Evolutionary conservation across 2,888 invertebrate genomes (phyloP), one percentile per base, ranked within the genome.

Genomic region (Caenorhabditis sp.): DNA sequence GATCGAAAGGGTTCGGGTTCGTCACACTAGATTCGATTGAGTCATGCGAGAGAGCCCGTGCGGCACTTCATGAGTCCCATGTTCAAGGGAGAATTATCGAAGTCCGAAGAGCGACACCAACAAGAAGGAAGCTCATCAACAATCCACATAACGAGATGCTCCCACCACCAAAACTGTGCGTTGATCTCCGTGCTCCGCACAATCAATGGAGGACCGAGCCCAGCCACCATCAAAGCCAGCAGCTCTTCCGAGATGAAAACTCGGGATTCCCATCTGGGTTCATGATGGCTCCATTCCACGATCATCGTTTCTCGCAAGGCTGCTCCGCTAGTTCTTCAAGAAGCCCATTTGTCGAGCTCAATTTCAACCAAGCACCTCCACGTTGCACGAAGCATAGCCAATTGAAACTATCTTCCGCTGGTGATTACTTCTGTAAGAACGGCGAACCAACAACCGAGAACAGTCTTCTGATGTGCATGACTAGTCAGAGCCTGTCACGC

Each of bases 1-100:
- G 87, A 38, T 87, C 87, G 7, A 87, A 87, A 70, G 87, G 87
- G 12, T 87, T 87, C 54, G 87, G 87, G 2, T 87, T 87, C 35
- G 87, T 87, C 16, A 87, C 87, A 16, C 69, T 87, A 38, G 84
- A 87, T 63, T 83, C 84, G 2, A 75, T 84, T 19, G 82, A 82
- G 10, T 80, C 82, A 24, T 87, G 87, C 59, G 87, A 87, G 26
- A 77, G 49, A 31, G 87, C 87, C 1, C 76, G 87, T 6, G 54
- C 61, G 0, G 76, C 69, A 8, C 79, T 87, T 16, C 87, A 87
- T 56, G 84, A 84, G 24, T 80, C 82, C 0, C 80, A 84, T 28
- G 85, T 87, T 38, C 82, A 84, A 16, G 87, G 87, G n/a, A 73
- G 87, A 63, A 81, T 81, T 10, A 87, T 87, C 16, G 87, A 87